Conservation (phyloP, 2,888 invertebrate species). For the Sinotaia quadrata region DNA sequence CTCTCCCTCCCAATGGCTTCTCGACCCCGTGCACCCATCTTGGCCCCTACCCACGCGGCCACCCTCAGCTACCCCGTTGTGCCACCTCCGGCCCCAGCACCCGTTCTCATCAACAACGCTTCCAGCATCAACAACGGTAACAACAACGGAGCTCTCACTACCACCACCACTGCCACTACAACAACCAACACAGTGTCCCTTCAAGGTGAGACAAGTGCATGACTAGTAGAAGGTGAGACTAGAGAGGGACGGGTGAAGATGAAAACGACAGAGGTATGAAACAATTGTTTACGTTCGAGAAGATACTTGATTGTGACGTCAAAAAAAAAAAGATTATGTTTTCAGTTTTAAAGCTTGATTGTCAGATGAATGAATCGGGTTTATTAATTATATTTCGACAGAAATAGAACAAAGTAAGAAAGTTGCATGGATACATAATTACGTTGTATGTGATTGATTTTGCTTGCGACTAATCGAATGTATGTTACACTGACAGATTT, state of each 20-base stretch:
- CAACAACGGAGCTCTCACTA: slow-evolving; percentile 23
- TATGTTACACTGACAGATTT: too few relatives aligned
- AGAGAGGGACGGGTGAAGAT: slow-evolving; percentile 19
- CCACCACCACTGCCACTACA: slow-evolving; percentile 25
- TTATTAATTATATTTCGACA: neutral
- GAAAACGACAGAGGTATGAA: slow-evolving; percentile 18
- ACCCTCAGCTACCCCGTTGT: slow-evolving; percentile 4
- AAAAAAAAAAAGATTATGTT: neutral
- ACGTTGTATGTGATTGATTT: too few relatives aligned
- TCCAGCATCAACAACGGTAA: slow-evolving; percentile 19
- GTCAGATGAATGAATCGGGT: neutral
- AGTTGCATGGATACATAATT: too few relatives aligned
- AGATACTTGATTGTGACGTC: neutral
- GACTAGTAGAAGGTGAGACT: slow-evolving; percentile 33
- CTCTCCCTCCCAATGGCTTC: slow-evolving; percentile 17
- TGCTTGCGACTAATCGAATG: too few relatives aligned
- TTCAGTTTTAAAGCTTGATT: neutral
- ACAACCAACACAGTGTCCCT: slow-evolving; percentile 21
- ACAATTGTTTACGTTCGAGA: neutral
- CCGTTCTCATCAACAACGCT: slow-evolving; percentile 21
- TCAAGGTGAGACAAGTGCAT: slow-evolving; percentile 35
- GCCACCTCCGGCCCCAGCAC: slow-evolving; percentile 28
- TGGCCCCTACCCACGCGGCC: slow-evolving; percentile 24
- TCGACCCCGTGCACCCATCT: slow-evolving; percentile 24
- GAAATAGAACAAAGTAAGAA: too few relatives aligned